These are phyloP conservation scores for Bombylius discolor DNA, from an alignment of 2,888 invertebrate genomes.

Conservation along the genomic window DNA sequence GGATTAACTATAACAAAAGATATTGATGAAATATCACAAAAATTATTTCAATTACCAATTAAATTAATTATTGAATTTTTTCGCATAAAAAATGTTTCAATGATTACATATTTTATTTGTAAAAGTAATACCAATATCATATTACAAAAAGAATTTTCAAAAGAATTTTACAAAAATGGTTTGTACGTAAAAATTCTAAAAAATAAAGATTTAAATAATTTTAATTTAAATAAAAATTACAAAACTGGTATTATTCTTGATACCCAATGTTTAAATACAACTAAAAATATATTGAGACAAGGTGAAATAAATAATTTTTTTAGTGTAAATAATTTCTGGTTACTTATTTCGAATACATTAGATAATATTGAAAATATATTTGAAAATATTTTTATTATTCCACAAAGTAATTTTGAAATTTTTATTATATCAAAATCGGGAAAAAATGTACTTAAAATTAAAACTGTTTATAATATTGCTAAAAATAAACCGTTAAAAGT, in stretches of 20 bases:
- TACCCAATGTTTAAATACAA: background rate
- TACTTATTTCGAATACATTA: slow-evolving; percentile 17
- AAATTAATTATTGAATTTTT: background rate
- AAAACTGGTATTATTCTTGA: background rate
- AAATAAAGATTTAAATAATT: background rate
- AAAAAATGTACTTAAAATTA: background rate
- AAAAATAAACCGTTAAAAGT: slow-evolving; percentile 20
- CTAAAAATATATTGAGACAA: slow-evolving; percentile 23
- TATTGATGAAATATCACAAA: too few species aligned
- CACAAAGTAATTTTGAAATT: slow-evolving; percentile 21
- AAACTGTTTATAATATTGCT: slow-evolving; percentile 29
- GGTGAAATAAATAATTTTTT: slow-evolving; percentile 27
- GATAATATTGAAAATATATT: background rate
- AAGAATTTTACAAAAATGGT: background rate
- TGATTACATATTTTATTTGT: background rate
- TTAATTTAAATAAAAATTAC: background rate
- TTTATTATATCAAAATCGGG: slow-evolving; percentile 12
- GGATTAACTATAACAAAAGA: too few species aligned
- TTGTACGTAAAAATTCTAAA: background rate
- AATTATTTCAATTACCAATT: background rate
- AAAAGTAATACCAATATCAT: background rate
- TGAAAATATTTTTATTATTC: slow-evolving; percentile 4
- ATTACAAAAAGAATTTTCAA: background rate
- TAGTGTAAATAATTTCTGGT: slow-evolving; percentile 30
- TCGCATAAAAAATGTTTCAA: background rate